A percentile compares a stretch with the other conserved stretches of the same genome.
These are phyloP conservation scores for Drosophila malerkotliana DNA, from an alignment of 1,140 invertebrate genomes.

Conservation along the genomic window DNA sequence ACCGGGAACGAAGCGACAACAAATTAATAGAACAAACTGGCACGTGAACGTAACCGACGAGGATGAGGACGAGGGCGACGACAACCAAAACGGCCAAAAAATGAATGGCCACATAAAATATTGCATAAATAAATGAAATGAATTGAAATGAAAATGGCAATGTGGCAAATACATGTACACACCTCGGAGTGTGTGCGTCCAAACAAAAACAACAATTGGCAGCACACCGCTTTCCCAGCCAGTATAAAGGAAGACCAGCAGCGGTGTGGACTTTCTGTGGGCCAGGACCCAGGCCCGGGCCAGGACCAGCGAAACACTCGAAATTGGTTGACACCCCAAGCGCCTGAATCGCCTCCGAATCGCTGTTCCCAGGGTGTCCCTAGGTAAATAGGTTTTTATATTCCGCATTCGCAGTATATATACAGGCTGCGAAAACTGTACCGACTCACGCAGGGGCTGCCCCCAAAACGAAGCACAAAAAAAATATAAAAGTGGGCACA, in stretches of 20 bases:
- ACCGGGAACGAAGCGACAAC: slow-evolving; percentile 58
- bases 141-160: slow-evolving; percentile 81
- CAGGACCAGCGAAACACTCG: slow-evolving; percentile 55
- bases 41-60: slow-evolving; percentile 24
- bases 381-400: slow-evolving; percentile 73
- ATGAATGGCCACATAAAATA: slow-evolving; percentile 81
- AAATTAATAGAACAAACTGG: slow-evolving; percentile 75
- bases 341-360: slow-evolving; percentile 44
- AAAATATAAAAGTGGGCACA: slow-evolving; percentile 35
- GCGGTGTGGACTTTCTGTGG: background rate
- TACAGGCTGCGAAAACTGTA: slow-evolving; percentile 68
- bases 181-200: slow-evolving; percentile 21
- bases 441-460: slow-evolving; percentile 62
- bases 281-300: slow-evolving; percentile 13
- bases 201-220: slow-evolving; percentile 65
- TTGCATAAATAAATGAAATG: slow-evolving; percentile 82
- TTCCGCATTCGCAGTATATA: slow-evolving; percentile 24
- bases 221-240: slow-evolving; percentile 31
- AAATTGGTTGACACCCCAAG: slow-evolving; percentile 77
- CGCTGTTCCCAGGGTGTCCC: slow-evolving; percentile 44
- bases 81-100: slow-evolving; percentile 52
- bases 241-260: slow-evolving; percentile 3
- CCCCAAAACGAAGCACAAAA: slow-evolving; percentile 14
- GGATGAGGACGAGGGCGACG: slow-evolving; percentile 43
- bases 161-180: slow-evolving; percentile 53